phyloP scores from a whole-genome alignment of 2,888 invertebrate species.

The Limnephilus rhombicus region DNA sequence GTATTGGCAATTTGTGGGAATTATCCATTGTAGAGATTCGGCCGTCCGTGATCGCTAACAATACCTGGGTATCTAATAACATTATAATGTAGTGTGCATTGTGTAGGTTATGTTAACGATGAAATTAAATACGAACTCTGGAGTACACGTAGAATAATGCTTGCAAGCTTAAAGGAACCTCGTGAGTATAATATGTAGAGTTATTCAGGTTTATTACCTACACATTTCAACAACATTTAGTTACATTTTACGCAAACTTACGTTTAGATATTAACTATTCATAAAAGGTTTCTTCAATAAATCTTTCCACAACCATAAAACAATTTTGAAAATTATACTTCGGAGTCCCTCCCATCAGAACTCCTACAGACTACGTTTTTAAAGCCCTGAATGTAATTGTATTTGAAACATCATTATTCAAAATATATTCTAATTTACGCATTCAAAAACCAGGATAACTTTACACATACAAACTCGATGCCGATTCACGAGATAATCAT shows the following conservation, averaged over 20 bases:
- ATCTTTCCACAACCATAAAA: neutral
- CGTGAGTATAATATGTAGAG: neutral
- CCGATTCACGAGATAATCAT: no score
- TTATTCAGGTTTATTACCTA: neutral
- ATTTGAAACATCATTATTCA: no score
- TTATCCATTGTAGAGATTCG: constrained; percentile 47
- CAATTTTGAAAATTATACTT: neutral
- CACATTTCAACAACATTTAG: neutral
- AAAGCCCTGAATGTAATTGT: no score
- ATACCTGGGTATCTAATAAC: constrained; percentile 1
- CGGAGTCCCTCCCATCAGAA: no score
- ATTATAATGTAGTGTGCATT: constrained; percentile 1
- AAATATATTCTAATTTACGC: no score
- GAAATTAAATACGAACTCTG: neutral
- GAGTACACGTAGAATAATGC: neutral
- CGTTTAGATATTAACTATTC: neutral
- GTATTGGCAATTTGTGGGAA: constrained; percentile 39
- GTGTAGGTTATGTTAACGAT: constrained; percentile 1
- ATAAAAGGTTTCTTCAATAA: neutral
- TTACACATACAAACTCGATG: no score
- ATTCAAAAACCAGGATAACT: no score
- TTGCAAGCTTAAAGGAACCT: neutral
- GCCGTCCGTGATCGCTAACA: constrained; percentile 31
- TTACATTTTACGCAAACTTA: neutral
- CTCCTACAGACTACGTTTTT: no score